Base-by-base conservation (phyloP, 2,888 invertebrate species). In the Leucophora obtusa region DNA sequence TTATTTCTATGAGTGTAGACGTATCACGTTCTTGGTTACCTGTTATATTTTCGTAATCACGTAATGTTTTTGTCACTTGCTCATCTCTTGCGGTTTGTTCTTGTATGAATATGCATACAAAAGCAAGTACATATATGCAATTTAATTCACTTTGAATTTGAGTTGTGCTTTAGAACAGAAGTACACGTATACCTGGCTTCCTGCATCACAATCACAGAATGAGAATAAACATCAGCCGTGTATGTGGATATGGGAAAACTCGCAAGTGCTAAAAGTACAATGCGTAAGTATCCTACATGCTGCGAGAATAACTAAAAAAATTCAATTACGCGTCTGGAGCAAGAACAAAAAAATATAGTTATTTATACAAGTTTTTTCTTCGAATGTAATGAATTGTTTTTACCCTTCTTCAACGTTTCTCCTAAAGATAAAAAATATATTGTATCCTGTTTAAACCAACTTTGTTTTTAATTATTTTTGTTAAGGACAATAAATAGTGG, bases 271-370 rank as follows among this genome's bases (percentile, higher is more conserved):
- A 43, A 66, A 56, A 66, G 56, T 66, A 43, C 66, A 56, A 66
- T 66, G 54, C 56, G 66, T 66, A 56, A 54, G 54, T 54, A 56
- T 66, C 11, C 18, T 65, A 14, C 17, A 51, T 65, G 33, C 6
- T 38, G 38, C 11, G 38, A 21, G 38, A 21, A n/a, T 51, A 38
- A 53, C 33, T 54, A 21, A 24, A 54, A 43, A 43, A 66, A 54
- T 66, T 43, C 66, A 66, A 66, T 66, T 66, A 66, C 54, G 43
- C 54, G 66, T n/a, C 66, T 14, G 54, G 43, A 56, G 56, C 66
- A 56, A 54, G 66, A 54, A 53, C 38, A 74, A 63, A 76, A 54
- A 14, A n/a, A 28, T 14, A n/a, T 28, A 28, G 28, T 6, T 28
- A 28, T 28, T 28, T 28, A 7, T 6, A 28, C 3, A 28, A 17